Base-by-base conservation (phyloP, 2,797 vertebrate species). In the Argya squamiceps region DNA sequence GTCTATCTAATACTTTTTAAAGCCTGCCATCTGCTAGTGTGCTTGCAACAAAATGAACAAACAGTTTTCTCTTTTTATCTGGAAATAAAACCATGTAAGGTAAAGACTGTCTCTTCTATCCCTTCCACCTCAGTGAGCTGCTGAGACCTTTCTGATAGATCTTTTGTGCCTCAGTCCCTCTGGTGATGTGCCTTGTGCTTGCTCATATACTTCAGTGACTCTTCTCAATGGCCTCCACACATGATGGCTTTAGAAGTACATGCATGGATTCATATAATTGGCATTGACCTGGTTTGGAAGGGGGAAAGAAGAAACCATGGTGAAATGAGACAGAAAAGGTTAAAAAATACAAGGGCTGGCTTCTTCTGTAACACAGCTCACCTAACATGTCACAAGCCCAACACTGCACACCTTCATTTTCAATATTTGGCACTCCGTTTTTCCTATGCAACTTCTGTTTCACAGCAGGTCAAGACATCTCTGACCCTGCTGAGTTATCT, bases 111-210 rank as follows among this genome's bases (percentile, higher is more conserved):
- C 20, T 73, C 14, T 50, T 81, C 77, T 32, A 4, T 55, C 74
- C 76, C 17, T 87, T 89, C n/a, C 46, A 44, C 50, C n/a, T 76
- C 65, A 73, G 49, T 58, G 65, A 86, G 47, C 19, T 80, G n/a
- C 67, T 91, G 46, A 71, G 74, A 55, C 46, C 27, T 87, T 82
- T 65, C 80, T 83, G 41, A 74, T 1, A 19, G 75, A 67, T 18
- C 29, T 56, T 90, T 89, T 76, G 59, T 89, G 78, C 15, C 14
- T 41, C 0, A 1, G 15, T 34, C 15, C 60, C 46, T 29, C 23
- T 0, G 0, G 52, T 2, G 2, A 63, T 67, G 19, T 0, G 2
- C 47, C 62, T 86, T 18, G 2, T 60, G 20, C 43, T 81, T 4
- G 1, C 44, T 80, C 22, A 37, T 19, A 60, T 67, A 71, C 68